Evolutionary conservation across 2,113 vertebrate species (phyloP), one percentile per base, ranked within the genome.

Genomic region (Melanotaenia duboulayi): DNA sequence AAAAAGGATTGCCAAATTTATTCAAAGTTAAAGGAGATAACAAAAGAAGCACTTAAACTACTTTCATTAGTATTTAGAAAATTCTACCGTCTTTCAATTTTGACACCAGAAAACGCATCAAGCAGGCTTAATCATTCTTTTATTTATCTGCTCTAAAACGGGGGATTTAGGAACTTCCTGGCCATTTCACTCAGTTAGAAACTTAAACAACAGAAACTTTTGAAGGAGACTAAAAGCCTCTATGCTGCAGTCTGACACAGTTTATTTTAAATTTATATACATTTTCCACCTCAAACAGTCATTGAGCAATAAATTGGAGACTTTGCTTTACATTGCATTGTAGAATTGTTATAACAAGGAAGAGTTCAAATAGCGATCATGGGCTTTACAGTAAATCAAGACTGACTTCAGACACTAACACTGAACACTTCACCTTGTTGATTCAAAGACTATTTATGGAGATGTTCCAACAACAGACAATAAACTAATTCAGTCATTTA

Each of bases 401-500:
- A 7, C 4, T 48, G 44, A 48, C 17, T 19, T n/a, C 7, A 42
- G 16, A 2, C 14, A 22, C 10, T n/a, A 7, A 8, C n/a, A 37
- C 5, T 17, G 23, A 23, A 24, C 39, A 44, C 19, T 42, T 42
- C 40, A 42, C 3, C 2, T 13, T 35, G 32, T 35, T 48, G 4
- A 48, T 19, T 17, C 13, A 42, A 23, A 70, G 4, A 37, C 2
- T 48, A 17, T 24, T 17, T 17, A n/a, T n/a, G 28, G 10, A 14
- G 13, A 17, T 23, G 32, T 50, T 57, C 24, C 28, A 57, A 7
- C 7, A 58, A 28, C 19, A 16, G 2, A 72, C 5, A 11, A 68
- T 68, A 65, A 80, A 62, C 46, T 28, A 32, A 66, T 24, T 12
- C 28, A 6, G 28, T 28, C 28, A 28, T 49, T 11, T 9, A 40